Conservation (phyloP, 2,797 vertebrate genomes). For the Argentina silus region DNA sequence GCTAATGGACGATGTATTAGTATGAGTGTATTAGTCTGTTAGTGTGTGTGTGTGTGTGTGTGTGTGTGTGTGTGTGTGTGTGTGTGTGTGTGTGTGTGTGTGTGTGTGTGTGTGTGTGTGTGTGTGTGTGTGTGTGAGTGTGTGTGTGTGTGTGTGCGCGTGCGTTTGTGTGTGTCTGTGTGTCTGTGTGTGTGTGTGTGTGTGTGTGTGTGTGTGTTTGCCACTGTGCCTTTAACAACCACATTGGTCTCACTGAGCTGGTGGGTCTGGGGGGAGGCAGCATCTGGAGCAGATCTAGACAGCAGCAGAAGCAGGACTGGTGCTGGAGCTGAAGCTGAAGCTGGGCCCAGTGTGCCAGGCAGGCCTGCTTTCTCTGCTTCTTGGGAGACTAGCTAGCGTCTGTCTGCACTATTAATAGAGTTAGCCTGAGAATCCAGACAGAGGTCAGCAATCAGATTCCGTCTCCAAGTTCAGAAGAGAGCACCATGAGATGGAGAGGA, state of each 20-base stretch:
- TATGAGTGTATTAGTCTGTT: too few species aligned
- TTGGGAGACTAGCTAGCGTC: slow-evolving; percentile 71
- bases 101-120: too few species aligned
- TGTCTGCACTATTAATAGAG: slow-evolving; percentile 75
- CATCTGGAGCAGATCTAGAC: slow-evolving; percentile 8
- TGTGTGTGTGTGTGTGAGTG: too few species aligned
- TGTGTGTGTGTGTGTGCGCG: too few species aligned
- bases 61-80: too few species aligned
- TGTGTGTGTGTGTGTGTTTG: background rate
- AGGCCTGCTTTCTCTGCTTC: slow-evolving; percentile 57
- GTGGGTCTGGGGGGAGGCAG: background rate
- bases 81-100: too few species aligned
- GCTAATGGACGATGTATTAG: too few species aligned
- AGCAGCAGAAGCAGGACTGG: slow-evolving; percentile 28
- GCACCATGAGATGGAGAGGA: slow-evolving; percentile 9
- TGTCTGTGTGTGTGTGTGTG: too few species aligned
- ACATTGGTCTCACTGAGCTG: background rate
- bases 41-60: too few species aligned
- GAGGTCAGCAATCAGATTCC: slow-evolving; percentile 78
- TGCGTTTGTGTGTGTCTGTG: too few species aligned
- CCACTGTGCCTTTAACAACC: slow-evolving; percentile 1
- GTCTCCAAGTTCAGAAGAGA: slow-evolving; percentile 62
- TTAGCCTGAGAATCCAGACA: slow-evolving; percentile 79
- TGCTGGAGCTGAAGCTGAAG: slow-evolving; percentile 39
- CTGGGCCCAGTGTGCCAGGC: slow-evolving; percentile 27